Conservation (phyloP, 2,888 invertebrate species). For the Leuctra nigra region DNA sequence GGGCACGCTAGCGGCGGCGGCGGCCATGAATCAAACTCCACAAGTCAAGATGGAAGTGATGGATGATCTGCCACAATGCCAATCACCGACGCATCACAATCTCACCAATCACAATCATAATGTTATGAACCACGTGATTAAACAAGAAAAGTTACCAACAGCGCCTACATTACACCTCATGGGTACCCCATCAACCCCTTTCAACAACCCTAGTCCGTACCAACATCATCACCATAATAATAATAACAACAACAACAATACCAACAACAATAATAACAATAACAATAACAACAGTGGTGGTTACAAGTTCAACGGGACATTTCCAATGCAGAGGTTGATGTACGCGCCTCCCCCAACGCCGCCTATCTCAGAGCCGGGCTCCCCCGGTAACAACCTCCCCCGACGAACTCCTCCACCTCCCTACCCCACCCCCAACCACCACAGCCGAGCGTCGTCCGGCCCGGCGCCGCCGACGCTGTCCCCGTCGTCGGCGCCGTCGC, state of each 20-base stretch:
- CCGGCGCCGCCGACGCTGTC: conserved; percentile 26
- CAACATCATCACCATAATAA: conserved; percentile 38
- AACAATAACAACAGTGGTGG: conserved; percentile 36
- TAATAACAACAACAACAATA: conserved; percentile 31
- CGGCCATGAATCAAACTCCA: conserved; percentile 39
- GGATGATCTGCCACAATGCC: conserved; percentile 44
- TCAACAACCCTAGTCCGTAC: conserved; percentile 39
- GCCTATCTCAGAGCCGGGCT: conserved; percentile 82
- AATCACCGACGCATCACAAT: conserved; percentile 1
- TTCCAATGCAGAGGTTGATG: conserved; percentile 46
- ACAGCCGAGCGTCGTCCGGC: conserved; percentile 1
- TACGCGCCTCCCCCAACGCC: conserved; percentile 83
- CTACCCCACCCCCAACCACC: conserved; percentile 53
- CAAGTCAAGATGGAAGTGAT: conserved; percentile 77
- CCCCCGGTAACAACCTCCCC: conserved; percentile 56
- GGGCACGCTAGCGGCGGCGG: conserved; percentile 68
- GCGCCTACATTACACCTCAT: conserved; percentile 49
- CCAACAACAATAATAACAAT: conserved; percentile 36
- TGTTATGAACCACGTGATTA: conserved; percentile 26
- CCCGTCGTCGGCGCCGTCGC: conserved; percentile 35
- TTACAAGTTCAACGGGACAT: conserved; percentile 26
- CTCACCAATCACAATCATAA: conserved; percentile 43
- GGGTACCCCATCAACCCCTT: conserved; percentile 47
- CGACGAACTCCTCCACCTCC: conserved; percentile 71
- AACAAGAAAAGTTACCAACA: conserved; percentile 33